These are phyloP conservation scores for Dendroctonus valens DNA, from an alignment of 1,140 invertebrate species.

Conservation along the genomic window DNA sequence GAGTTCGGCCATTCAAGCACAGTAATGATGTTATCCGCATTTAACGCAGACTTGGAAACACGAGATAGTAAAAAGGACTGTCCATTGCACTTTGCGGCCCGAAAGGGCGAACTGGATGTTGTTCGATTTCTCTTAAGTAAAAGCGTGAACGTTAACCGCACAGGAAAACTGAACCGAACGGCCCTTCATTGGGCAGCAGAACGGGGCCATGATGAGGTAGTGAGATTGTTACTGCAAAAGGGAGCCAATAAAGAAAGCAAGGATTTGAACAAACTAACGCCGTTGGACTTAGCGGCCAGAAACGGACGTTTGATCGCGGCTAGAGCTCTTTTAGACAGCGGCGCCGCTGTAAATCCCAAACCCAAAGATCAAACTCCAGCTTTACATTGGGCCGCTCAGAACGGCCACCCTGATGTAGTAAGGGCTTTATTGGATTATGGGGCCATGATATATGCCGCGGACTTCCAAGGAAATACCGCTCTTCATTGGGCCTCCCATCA, in stretches of 20 bases:
- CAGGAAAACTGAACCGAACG: not conserved
- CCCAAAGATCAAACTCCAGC: not conserved
- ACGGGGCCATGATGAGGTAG: constrained; percentile 3
- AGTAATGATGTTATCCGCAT: not conserved
- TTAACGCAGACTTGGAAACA: not conserved
- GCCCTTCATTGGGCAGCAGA: constrained; percentile 10
- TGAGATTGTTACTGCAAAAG: not conserved
- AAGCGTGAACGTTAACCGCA: not conserved
- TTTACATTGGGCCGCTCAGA: constrained; percentile 8
- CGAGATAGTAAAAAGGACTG: not conserved
- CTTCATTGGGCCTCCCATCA: constrained; percentile 1
- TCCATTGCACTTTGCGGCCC: not conserved
- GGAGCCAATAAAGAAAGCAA: not conserved
- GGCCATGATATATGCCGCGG: not conserved
- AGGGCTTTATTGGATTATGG: not conserved
- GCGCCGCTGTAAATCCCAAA: not conserved
- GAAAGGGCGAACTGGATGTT: not conserved
- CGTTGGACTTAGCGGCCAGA: not conserved
- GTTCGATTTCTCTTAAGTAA: not conserved
- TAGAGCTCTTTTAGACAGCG: not conserved
- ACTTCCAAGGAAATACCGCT: not conserved
- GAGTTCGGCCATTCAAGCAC: not conserved
- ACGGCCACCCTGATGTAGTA: not conserved
- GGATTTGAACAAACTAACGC: not conserved
- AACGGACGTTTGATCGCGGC: constrained; percentile 2